Evolutionary conservation across 2,797 vertebrate genomes (phyloP), one percentile per base, ranked within the genome.

Genomic region (Sebastes iracundus): DNA sequence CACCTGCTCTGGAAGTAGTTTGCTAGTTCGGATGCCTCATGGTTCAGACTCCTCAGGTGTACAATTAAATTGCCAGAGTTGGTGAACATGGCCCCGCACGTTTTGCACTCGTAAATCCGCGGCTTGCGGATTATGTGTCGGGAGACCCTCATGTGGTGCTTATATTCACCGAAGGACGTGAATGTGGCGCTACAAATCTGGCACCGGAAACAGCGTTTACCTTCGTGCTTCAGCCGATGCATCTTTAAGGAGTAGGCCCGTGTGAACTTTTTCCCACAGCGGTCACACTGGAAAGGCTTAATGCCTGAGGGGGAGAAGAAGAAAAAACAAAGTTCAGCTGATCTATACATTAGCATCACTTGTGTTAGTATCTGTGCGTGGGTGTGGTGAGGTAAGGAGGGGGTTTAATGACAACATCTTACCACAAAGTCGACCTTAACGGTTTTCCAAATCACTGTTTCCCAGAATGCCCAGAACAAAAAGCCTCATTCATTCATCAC

Each of bases 31-130:
- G 99, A 99, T 83, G 99, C 99, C 97, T 99, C 99, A 98, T 99
- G 99, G 97, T 99, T 99, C 97, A 99, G 98, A 98, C 99, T 99
- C 97, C 99, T 97, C 98, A 99, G 98, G 97, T 99, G 99, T 96
- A 99, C 99, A 98, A 99, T 99, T 99, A 99, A 99, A 99, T 99
- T 99, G 96, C 99, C 99, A 98, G 99, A 99, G 98, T 99, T 99
- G 98, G 99, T 99, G 97, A 99, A 99, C 99, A 99, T 99, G 98
- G 99, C 99, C 96, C 98, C 98, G 92, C 99, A 99, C 96, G 99
- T 99, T 99, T 99, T 99, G 98, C 99, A 99, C 99, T 99, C 99
- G 96, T 99, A 99, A 98, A 99, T 99, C 98, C 99, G 97, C 96
- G 99, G 98, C 97, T 99, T 99, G 98, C 98, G 99, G 98, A 99